A percentile compares a stretch with the other conserved stretches of the same genome.
Evolutionary conservation across 2,113 vertebrate species (phyloP).

Genomic region (Dissostichus mawsoni): DNA sequence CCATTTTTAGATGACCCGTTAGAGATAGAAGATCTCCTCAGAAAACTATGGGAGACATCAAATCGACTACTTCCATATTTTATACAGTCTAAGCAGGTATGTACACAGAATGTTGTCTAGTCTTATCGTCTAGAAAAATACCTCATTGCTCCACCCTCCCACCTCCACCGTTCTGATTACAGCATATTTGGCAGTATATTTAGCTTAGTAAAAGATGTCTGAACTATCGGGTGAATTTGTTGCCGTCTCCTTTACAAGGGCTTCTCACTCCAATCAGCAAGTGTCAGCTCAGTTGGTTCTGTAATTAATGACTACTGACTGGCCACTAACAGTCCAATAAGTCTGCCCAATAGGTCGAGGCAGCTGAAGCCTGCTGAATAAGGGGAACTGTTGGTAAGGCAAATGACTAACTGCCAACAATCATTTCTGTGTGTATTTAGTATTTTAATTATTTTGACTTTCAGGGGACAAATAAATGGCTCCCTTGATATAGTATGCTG

Average conservation of each 20-base stretch:
- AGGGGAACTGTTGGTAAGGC: constrained; percentile 27
- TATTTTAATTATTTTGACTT: constrained; percentile 24
- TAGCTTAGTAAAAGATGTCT: constrained; percentile 56
- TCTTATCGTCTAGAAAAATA: not conserved
- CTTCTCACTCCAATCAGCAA: constrained; percentile 69
- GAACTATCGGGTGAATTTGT: constrained; percentile 72
- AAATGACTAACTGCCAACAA: constrained; percentile 28
- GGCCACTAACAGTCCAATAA: constrained; percentile 65
- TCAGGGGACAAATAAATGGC: not conserved
- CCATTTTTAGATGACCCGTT: no score
- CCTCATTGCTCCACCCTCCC: not conserved
- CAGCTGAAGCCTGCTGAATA: constrained; percentile 49
- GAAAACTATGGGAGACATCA: no score
- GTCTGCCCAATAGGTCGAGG: constrained; percentile 42
- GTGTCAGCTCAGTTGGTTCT: constrained; percentile 55
- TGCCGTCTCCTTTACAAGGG: constrained; percentile 66
- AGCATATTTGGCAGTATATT: constrained; percentile 36
- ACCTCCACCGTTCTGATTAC: not conserved
- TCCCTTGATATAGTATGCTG: not conserved
- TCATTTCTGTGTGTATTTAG: not conserved
- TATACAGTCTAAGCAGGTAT: no score
- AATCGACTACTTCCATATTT: no score
- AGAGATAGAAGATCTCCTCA: no score
- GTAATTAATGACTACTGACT: constrained; percentile 78
- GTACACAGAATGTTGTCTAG: not conserved